Percentiles rank a stretch among this genome's conserved stretches.
Conservation (phyloP, 1,140 invertebrate genomes). For the Delia radicum region DNA sequence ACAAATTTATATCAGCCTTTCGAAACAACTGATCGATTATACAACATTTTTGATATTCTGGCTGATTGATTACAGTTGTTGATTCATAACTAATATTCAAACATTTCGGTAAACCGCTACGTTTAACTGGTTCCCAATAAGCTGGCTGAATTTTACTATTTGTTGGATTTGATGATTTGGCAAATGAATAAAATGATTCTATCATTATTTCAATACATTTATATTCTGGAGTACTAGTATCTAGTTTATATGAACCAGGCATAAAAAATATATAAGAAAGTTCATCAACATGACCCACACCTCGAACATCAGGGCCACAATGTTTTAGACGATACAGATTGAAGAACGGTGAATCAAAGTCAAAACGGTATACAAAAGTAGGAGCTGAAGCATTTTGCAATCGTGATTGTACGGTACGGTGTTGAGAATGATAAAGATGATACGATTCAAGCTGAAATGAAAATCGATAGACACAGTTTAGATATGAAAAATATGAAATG, state of each 20-base stretch:
- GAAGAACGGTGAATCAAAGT: constrained; percentile 48
- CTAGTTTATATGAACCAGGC: constrained; percentile 52
- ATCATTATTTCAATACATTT: constrained; percentile 55
- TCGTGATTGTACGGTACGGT: constrained; percentile 7
- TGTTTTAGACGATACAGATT: constrained; percentile 43
- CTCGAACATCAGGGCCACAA: constrained; percentile 42
- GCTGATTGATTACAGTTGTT: constrained; percentile 44
- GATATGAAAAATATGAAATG: too few relatives aligned
- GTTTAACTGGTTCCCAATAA: constrained; percentile 51
- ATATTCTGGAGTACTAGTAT: constrained; percentile 42
- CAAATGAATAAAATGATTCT: constrained; percentile 54
- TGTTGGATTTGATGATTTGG: constrained; percentile 51
- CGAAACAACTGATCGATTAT: constrained; percentile 41
- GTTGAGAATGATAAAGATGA: constrained; percentile 8
- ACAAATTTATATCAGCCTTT: not conserved
- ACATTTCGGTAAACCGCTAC: constrained; percentile 41
- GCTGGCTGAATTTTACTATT: constrained; percentile 31
- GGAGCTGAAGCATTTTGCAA: constrained; percentile 34
- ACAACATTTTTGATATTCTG: constrained; percentile 47
- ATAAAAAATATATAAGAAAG: constrained; percentile 64
- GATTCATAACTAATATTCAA: constrained; percentile 55
- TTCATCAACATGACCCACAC: constrained; percentile 64
- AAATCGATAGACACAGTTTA: too few relatives aligned
- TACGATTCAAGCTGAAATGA: constrained; percentile 3
- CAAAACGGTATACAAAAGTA: constrained; percentile 57